A percentile compares a stretch with the other conserved stretches of the same genome.
These are phyloP conservation scores for Drosophila antonietae DNA, from an alignment of 2,888 invertebrate species.

Conservation along the genomic window DNA sequence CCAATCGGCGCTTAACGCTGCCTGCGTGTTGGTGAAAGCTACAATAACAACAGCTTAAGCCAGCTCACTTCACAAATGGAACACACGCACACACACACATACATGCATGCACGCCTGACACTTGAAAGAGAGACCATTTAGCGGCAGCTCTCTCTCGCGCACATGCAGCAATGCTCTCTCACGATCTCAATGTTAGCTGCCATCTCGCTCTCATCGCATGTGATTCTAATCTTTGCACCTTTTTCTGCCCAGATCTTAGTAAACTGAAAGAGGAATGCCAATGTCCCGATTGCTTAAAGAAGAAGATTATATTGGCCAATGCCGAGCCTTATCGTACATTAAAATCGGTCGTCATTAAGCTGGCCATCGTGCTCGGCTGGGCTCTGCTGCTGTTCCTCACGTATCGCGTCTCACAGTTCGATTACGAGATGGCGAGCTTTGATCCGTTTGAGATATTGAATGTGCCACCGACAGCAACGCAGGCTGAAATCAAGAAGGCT, in stretches of 20 bases:
- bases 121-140: not conserved
- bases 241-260: conserved; percentile 88
- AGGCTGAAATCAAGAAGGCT: conserved; percentile 96
- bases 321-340: conserved; percentile 95
- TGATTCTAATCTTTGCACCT: conserved; percentile 26
- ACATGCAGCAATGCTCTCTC: conserved; percentile 25
- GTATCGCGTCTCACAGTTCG: conserved; percentile 97
- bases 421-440: conserved; percentile 99
- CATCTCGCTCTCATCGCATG: conserved; percentile 11
- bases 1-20: conserved; percentile 37
- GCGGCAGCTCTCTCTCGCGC: not conserved
- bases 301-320: conserved; percentile 91
- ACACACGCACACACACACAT: conserved; percentile 31
- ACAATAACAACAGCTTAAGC: conserved; percentile 47
- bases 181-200: conserved; percentile 25
- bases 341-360: conserved; percentile 92
- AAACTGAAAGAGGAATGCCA: conserved; percentile 92
- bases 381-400: conserved; percentile 91
- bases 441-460: conserved; percentile 99
- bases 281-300: conserved; percentile 94
- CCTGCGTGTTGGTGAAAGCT: conserved; percentile 76
- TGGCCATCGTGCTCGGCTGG: conserved; percentile 93
- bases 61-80: conserved; percentile 69
- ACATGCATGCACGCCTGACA: not conserved
- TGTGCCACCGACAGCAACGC: conserved; percentile 93